These are phyloP conservation scores for Sarcophaga peregrina DNA, from an alignment of 1,140 invertebrate species.

Conservation along the genomic window DNA sequence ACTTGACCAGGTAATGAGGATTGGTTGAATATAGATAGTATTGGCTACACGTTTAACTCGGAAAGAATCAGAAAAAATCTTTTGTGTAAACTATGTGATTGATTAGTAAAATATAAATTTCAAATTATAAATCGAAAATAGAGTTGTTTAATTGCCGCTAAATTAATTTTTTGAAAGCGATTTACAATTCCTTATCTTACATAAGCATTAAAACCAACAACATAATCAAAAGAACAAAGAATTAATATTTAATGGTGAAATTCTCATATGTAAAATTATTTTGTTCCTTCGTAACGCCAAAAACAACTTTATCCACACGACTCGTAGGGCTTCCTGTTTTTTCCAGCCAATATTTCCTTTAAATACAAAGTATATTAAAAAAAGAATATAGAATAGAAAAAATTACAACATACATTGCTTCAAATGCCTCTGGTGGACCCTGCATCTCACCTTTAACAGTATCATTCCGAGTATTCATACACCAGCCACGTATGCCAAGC, in stretches of 20 bases:
- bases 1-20: too few relatives aligned
- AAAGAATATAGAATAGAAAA: not conserved
- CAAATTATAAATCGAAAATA: too few relatives aligned
- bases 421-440: constrained; percentile 70
- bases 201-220: not conserved
- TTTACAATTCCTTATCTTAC: not conserved
- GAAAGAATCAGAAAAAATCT: too few relatives aligned
- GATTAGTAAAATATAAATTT: too few relatives aligned
- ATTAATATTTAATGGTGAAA: constrained; percentile 57
- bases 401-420: constrained; percentile 69
- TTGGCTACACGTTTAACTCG: too few relatives aligned
- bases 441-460: constrained; percentile 76
- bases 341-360: constrained; percentile 74
- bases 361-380: not conserved
- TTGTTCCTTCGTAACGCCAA: constrained; percentile 69
- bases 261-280: constrained; percentile 51
- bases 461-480: constrained; percentile 73
- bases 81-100: too few relatives aligned
- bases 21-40: too few relatives aligned
- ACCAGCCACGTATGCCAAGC: constrained; percentile 74
- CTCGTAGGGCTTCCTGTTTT: constrained; percentile 73
- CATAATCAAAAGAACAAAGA: not conserved
- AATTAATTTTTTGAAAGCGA: not conserved
- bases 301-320: constrained; percentile 70
- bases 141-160: too few relatives aligned